These are phyloP conservation scores for Drosophila burlai DNA, from an alignment of 1,140 invertebrate genomes.

Conservation along the genomic window DNA sequence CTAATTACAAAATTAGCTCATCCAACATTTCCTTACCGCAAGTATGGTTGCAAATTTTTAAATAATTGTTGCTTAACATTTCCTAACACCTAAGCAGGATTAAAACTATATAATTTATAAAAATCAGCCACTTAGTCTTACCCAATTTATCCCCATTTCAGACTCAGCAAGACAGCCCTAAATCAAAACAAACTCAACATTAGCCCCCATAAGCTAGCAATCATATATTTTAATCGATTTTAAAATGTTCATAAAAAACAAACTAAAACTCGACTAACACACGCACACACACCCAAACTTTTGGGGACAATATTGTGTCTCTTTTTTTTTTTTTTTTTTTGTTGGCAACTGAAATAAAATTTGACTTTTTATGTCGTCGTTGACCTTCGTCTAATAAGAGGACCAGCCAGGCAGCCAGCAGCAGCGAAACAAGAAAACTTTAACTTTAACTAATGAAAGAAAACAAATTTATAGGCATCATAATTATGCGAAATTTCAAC, in stretches of 20 bases:
- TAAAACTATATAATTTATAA: background rate
- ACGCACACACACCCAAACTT: slow-evolving; percentile 8
- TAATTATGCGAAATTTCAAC: slow-evolving; percentile 83
- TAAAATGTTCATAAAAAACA: slow-evolving; percentile 70
- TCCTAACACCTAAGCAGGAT: background rate
- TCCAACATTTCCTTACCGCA: too few relatives aligned
- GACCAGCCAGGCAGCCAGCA: slow-evolving; percentile 49
- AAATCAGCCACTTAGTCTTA: slow-evolving; percentile 16
- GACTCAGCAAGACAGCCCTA: slow-evolving; percentile 8
- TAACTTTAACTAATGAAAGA: slow-evolving; percentile 79
- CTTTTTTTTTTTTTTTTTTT: slow-evolving; percentile 14
- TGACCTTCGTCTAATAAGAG: slow-evolving; percentile 81
- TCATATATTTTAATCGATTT: slow-evolving; percentile 79
- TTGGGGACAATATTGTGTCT: slow-evolving; percentile 21
- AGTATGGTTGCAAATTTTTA: background rate
- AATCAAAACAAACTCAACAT: slow-evolving; percentile 37
- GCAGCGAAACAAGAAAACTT: slow-evolving; percentile 53
- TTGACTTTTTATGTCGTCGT: slow-evolving; percentile 78
- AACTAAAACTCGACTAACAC: slow-evolving; percentile 20
- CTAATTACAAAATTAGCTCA: background rate
- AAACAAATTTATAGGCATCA: slow-evolving; percentile 84
- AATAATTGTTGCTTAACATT: background rate
- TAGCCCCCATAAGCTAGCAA: slow-evolving; percentile 65
- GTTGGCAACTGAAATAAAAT: slow-evolving; percentile 69
- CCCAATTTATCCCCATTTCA: slow-evolving; percentile 15